Evolutionary conservation across 92 coral and sea anemone genomes (phyloP).

Genomic region (Virgularia gustaviana): DNA sequence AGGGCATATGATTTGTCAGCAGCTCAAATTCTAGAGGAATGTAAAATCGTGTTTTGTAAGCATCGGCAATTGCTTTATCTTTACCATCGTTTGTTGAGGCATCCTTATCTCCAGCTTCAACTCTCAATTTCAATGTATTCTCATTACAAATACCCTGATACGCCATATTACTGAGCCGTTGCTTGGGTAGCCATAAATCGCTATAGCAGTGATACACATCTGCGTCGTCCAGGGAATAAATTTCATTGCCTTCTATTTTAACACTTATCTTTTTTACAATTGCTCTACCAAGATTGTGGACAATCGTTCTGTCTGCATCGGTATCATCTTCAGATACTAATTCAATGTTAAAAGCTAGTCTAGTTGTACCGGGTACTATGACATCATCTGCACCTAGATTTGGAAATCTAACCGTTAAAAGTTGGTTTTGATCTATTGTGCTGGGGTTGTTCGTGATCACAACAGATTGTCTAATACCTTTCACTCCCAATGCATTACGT

Average conservation of each 20-base stretch:
- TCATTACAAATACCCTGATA: constrained; percentile 10
- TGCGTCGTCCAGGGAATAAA: neutral
- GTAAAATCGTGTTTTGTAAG: constrained; percentile 2
- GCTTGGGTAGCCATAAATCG: constrained; percentile 1
- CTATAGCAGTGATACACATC: constrained; percentile 1
- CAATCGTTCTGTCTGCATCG: constrained; percentile 16
- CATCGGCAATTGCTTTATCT: constrained; percentile 15
- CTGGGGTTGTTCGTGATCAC: constrained; percentile 29
- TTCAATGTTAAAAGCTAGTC: constrained; percentile 6
- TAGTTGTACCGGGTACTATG: constrained; percentile 18
- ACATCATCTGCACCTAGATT: neutral
- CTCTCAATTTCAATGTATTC: neutral
- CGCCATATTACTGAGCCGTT: neutral
- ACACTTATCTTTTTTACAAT: neutral
- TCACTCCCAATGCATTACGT: constrained; percentile 7
- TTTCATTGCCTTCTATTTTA: neutral
- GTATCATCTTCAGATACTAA: neutral
- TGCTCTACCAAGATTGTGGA: constrained; percentile 18
- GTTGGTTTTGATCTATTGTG: constrained; percentile 11
- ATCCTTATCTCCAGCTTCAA: constrained; percentile 1
- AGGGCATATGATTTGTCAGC: constrained; percentile 12
- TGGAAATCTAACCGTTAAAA: constrained; percentile 8
- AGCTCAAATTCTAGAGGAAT: constrained; percentile 15
- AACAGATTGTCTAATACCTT: constrained; percentile 22
- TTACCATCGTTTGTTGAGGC: neutral